Conservation (phyloP, 2,113 vertebrate genomes). For the Greenwoodochromis staneri region DNA sequence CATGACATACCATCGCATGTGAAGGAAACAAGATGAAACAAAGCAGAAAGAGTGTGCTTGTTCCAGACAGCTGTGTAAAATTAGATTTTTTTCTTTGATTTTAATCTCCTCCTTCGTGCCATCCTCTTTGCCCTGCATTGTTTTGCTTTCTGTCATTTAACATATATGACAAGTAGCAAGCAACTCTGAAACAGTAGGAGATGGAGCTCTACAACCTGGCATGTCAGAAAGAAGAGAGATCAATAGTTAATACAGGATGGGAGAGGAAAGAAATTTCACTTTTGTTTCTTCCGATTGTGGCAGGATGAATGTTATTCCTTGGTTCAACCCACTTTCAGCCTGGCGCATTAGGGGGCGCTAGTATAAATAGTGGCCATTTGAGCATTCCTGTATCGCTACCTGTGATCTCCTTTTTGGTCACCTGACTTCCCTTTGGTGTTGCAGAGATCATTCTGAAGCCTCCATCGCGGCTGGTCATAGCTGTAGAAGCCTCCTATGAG, state of each 20-base stretch:
- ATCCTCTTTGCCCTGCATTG: not conserved
- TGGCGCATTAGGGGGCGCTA: no score
- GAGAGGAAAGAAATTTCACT: not conserved
- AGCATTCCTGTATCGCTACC: no score
- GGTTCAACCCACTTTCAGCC: no score
- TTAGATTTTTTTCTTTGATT: not conserved
- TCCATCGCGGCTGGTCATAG: no score
- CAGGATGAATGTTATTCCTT: no score
- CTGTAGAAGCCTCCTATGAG: no score
- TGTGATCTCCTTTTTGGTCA: no score
- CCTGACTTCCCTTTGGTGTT: no score
- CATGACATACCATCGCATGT: not conserved
- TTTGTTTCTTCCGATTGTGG: not conserved
- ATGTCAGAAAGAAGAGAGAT: not conserved
- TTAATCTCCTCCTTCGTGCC: not conserved
- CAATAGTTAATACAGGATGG: not conserved
- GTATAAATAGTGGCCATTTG: no score
- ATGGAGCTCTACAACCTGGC: not conserved
- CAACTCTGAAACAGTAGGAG: not conserved
- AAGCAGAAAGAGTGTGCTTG: not conserved
- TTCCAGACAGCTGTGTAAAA: conserved; percentile 11
- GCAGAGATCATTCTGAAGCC: no score
- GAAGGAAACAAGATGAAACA: not conserved
- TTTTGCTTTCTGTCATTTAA: not conserved
- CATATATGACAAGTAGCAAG: not conserved